Base-by-base conservation (phyloP, 2,888 invertebrate genomes). In the Parnassius orleans region DNA sequence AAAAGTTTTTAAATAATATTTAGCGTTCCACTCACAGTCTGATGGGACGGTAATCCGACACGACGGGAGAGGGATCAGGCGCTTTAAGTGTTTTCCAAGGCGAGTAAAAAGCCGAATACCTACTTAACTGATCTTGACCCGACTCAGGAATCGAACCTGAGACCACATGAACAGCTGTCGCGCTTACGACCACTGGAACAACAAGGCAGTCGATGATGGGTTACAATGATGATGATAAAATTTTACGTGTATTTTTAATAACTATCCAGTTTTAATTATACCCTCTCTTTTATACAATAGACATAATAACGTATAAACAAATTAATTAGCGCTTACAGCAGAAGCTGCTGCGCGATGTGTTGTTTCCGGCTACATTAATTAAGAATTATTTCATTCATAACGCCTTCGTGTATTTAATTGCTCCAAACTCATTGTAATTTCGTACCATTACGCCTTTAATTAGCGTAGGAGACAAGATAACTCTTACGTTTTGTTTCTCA, bases 371-470 rank as follows among this genome's bases (percentile, higher is more conserved):
- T 44, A 58, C 43, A 46, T n/a, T 52, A 54, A 63, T 63, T 59
- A 42, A 58, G 44, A 43, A 48, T 48, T 48, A 42, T 42, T 63
- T 59, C 58, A 63, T 63, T 63, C 54, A 59, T 59, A 54, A 63
- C 63, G 63, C 63, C 59, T 47, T 59, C 54, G 50, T 54, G 48
- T 56, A 54, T 54, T 50, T 56, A 63, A 63, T 63, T 63, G 63
- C 59, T 63, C 50, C 53, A 14, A 51, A 55, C 55, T 55, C 58
- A 57, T 57, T 58, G 58, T 61, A 61, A 61, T 61, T 52, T 50
- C 51, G 51, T 58, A 51, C 15, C 43, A 55, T 63, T 55, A 57
- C 54, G 44, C 52, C 9, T 41, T 3, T n/a, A 33, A 47, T 12
- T 54, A 48, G 43, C 56, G 54, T 54, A 24, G 43, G 48, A 19